These are phyloP conservation scores for Phyllostomus hastatus DNA, from an alignment of 2,113 vertebrate genomes.

Conservation along the genomic window DNA sequence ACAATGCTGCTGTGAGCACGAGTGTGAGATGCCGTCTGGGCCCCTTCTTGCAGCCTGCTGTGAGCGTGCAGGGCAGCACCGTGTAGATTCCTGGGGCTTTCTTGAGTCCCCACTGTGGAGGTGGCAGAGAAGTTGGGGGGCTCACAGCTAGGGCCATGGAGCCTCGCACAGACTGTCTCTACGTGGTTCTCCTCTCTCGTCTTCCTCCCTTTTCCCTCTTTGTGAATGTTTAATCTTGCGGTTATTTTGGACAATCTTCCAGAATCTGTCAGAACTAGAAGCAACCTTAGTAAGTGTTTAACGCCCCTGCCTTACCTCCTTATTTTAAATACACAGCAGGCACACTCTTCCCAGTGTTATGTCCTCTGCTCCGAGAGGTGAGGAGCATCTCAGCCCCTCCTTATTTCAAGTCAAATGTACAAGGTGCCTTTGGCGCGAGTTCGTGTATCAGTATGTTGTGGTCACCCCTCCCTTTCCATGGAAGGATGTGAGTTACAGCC, in stretches of 20 bases:
- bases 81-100: not conserved
- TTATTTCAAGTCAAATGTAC: not conserved
- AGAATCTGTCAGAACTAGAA: not conserved
- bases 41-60: not conserved
- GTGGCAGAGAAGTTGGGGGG: not conserved
- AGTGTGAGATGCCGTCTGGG: not conserved
- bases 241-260: not conserved
- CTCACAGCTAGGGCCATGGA: too few relatives aligned
- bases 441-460: not conserved
- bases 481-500: not conserved
- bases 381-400: not conserved
- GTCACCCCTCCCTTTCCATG: not conserved
- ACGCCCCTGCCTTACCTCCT: not conserved
- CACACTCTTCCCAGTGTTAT: not conserved
- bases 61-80: not conserved
- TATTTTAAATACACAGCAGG: not conserved
- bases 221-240: not conserved
- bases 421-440: not conserved
- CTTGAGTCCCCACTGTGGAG: not conserved
- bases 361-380: not conserved
- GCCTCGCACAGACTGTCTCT: accelerated
- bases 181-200: not conserved
- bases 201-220: not conserved
- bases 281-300: not conserved
- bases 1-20: not conserved